Evolutionary conservation across 2,797 vertebrate species (phyloP).

Genomic region (Uromys caudimaculatus): DNA sequence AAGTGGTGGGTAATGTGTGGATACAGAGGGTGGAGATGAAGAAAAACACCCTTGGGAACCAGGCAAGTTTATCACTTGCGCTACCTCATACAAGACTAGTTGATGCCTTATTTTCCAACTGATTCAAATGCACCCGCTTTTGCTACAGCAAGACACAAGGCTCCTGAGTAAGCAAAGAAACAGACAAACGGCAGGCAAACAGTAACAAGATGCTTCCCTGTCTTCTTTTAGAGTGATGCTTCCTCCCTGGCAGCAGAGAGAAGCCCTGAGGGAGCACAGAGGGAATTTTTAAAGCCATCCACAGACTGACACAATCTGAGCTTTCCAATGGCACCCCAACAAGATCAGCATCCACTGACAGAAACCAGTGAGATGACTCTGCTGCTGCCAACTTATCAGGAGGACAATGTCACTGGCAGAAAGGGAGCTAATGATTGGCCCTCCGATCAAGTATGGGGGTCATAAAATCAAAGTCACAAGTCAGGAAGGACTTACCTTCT

Average conservation of each 20-base stretch:
- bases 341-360: not conserved
- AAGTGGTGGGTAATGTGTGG: not conserved
- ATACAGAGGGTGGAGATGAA: not conserved
- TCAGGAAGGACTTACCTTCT: not conserved
- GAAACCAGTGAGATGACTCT: not conserved
- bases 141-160: not conserved
- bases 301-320: too few relatives aligned
- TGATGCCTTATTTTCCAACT: not conserved
- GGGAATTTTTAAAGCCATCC: not conserved
- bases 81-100: not conserved
- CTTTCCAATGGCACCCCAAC: not conserved
- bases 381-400: not conserved
- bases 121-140: not conserved
- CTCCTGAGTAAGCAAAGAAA: not conserved
- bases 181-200: fast-evolving
- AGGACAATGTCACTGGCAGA: not conserved
- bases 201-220: not conserved
- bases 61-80: not conserved
- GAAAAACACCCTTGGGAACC: not conserved
- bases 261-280: not conserved
- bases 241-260: not conserved
- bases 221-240: not conserved
- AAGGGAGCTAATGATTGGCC: not conserved
- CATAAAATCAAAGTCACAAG: not conserved
- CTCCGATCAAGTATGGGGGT: not conserved